phyloP scores from a whole-genome alignment of 2,888 invertebrate genomes.

The Pandemis corylana region DNA sequence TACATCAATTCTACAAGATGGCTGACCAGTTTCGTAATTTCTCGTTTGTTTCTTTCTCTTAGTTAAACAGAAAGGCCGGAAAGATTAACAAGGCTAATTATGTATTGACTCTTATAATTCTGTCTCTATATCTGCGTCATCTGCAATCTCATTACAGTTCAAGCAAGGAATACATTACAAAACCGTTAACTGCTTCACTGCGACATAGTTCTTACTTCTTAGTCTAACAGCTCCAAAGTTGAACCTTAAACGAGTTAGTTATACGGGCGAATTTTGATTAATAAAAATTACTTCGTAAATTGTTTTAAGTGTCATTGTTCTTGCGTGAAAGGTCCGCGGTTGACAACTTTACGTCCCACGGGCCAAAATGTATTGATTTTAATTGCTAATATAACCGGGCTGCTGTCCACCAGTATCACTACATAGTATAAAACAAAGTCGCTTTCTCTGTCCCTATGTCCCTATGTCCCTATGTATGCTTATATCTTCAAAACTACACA shows the following conservation, averaged over 20 bases:
- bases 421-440: too few species aligned
- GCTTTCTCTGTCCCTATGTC: too few species aligned
- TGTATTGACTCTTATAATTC: background rate
- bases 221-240: background rate
- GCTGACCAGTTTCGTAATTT: too few species aligned
- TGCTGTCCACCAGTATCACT: slow-evolving; percentile 24
- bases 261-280: background rate
- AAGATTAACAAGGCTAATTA: too few species aligned
- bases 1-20: too few species aligned
- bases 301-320: slow-evolving; percentile 30
- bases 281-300: background rate
- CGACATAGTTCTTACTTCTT: background rate
- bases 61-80: too few species aligned
- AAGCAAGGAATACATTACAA: background rate
- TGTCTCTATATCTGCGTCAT: background rate
- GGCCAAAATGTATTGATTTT: slow-evolving; percentile 38
- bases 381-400: slow-evolving; percentile 37
- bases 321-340: slow-evolving; percentile 35
- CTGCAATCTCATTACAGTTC: background rate
- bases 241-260: background rate
- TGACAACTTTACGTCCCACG: slow-evolving; percentile 41
- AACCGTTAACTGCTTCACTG: background rate
- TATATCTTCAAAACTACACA: too few species aligned
- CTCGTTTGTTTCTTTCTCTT: too few species aligned
- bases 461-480: too few species aligned